A percentile compares a stretch with the other conserved stretches of the same genome.
Conservation (phyloP, 2,888 invertebrate species). For the Candidula unifasciata region DNA sequence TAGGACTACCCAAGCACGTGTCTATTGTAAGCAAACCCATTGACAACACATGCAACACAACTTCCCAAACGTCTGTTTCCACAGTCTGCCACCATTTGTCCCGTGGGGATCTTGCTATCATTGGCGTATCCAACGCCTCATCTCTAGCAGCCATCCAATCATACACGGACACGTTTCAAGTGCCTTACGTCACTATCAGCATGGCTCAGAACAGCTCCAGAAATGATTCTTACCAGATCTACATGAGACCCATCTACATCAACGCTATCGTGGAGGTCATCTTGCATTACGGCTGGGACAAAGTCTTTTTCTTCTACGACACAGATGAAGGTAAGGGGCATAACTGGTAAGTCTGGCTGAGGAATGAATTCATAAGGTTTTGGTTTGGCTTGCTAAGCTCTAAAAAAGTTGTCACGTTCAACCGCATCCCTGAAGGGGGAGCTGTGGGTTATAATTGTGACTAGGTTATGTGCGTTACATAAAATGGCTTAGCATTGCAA, state of each 20-base stretch:
- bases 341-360: not conserved
- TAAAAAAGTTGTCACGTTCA: too few species aligned
- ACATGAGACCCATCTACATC: slow-evolving; percentile 59
- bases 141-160: slow-evolving; percentile 67
- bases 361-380: too few species aligned
- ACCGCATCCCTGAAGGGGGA: too few species aligned
- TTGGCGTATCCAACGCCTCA: slow-evolving; percentile 65
- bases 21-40: too few species aligned
- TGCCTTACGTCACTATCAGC: slow-evolving; percentile 68
- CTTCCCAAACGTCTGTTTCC: slow-evolving; percentile 26
- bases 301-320: slow-evolving; percentile 59
- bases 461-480: too few species aligned
- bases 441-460: too few species aligned
- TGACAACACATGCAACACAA: too few species aligned
- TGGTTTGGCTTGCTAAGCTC: too few species aligned
- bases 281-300: slow-evolving; percentile 57
- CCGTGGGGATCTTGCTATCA: slow-evolving; percentile 63
- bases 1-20: too few species aligned
- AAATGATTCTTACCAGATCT: slow-evolving; percentile 57
- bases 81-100: slow-evolving; percentile 66
- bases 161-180: slow-evolving; percentile 65
- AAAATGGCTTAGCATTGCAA: too few species aligned
- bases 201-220: slow-evolving; percentile 62
- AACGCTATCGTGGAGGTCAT: slow-evolving; percentile 60
- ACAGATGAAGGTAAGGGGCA: slow-evolving; percentile 59